Conservation (phyloP, 2,888 invertebrate species). For the Prostheceraeus crozeri region DNA sequence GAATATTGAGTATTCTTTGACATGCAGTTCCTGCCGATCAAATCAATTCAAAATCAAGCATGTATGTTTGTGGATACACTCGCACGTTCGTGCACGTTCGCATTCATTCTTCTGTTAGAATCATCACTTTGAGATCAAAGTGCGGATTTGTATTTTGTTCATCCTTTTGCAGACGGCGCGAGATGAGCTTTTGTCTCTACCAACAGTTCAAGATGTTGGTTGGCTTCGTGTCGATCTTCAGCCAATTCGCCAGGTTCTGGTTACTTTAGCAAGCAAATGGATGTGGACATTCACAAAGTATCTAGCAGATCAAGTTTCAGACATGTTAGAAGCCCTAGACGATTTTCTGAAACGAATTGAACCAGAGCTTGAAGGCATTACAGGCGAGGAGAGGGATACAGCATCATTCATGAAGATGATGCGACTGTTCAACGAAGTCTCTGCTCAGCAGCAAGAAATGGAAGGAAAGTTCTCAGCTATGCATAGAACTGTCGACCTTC, state of each 20-base stretch:
- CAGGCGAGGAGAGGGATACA: conserved; percentile 56
- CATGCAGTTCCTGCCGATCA: too few species aligned
- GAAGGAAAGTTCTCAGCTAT: conserved; percentile 56
- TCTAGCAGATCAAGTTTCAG: conserved; percentile 52
- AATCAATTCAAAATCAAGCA: too few species aligned
- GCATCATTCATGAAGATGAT: conserved; percentile 57
- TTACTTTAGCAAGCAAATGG: conserved; percentile 55
- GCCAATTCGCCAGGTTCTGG: conserved; percentile 55
- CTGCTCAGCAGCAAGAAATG: conserved; percentile 46
- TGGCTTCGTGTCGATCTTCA: conserved; percentile 54
- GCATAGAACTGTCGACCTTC: conserved; percentile 52
- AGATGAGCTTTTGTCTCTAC: conserved; percentile 50
- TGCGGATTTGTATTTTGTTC: too few species aligned
- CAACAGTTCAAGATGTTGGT: conserved; percentile 51
- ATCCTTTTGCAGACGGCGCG: conserved; percentile 51
- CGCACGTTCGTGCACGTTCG: too few species aligned
- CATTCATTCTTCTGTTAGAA: too few species aligned
- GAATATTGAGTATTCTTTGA: too few species aligned
- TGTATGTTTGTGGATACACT: too few species aligned
- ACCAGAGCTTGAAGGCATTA: conserved; percentile 56
- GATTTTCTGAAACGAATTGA: conserved; percentile 54
- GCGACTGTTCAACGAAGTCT: conserved; percentile 56
- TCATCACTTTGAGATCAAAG: too few species aligned
- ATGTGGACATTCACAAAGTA: conserved; percentile 58
- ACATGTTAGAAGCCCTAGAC: conserved; percentile 49